Evolutionary conservation across 2,888 invertebrate species (phyloP).

Genomic region (Stenodema calcarata): DNA sequence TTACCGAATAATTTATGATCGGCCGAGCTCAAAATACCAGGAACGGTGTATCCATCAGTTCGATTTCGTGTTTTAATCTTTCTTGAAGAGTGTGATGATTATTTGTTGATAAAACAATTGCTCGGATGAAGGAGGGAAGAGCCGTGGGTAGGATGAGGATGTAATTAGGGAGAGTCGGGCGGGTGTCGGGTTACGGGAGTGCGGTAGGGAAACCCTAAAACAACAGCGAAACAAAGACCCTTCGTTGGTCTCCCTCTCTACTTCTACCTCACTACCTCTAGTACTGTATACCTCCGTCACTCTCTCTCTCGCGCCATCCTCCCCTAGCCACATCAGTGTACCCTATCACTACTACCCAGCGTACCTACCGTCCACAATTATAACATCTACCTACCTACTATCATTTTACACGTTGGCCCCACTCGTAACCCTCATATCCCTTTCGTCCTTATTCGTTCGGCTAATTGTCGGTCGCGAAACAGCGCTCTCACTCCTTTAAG

Average conservation of each 20-base stretch:
- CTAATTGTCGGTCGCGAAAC: neutral
- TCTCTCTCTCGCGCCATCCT: neutral
- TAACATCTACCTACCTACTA: conserved; percentile 17
- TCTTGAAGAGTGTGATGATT: neutral
- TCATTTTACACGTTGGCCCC: conserved; percentile 30
- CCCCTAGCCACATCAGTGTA: neutral
- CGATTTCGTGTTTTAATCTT: neutral
- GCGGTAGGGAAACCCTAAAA: conserved; percentile 36
- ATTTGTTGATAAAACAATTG: conserved; percentile 32
- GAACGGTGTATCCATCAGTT: no score
- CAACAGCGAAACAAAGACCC: conserved; percentile 34
- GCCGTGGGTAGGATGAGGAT: conserved; percentile 35
- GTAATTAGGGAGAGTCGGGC: conserved; percentile 36
- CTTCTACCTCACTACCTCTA: neutral
- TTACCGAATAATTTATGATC: no score
- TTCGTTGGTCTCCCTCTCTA: neutral
- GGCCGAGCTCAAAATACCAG: no score
- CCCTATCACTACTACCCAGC: neutral
- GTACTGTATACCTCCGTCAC: neutral
- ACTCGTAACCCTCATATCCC: conserved; percentile 9
- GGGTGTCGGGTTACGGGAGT: neutral
- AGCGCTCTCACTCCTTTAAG: neutral
- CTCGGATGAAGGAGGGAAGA: neutral
- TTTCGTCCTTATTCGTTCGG: neutral
- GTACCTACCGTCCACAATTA: conserved; percentile 28